Evolutionary conservation across 2,888 invertebrate genomes (phyloP).

Genomic region (Drosophila siamana): DNA sequence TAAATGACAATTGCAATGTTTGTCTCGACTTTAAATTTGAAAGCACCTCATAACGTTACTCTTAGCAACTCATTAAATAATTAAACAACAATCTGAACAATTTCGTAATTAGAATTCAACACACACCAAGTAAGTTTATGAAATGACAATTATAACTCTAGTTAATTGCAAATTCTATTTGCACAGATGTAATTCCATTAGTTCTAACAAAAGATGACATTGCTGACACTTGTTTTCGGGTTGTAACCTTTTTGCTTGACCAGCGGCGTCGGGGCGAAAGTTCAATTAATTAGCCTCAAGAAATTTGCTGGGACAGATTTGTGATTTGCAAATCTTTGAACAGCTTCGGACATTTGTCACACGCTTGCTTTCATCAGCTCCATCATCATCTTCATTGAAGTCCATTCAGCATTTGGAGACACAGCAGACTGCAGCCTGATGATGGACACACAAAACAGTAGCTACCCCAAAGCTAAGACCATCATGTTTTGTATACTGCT

Average conservation of each 20-base stretch:
- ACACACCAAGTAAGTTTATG: background rate
- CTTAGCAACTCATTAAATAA: background rate
- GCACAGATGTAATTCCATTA: slow-evolving; percentile 19
- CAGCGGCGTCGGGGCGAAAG: slow-evolving; percentile 24
- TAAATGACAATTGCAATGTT: too few species aligned
- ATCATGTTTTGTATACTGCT: slow-evolving; percentile 40
- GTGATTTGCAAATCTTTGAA: slow-evolving; percentile 54
- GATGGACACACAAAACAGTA: background rate
- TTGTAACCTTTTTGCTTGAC: slow-evolving; percentile 23
- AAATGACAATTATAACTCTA: slow-evolving; percentile 9
- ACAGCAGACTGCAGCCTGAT: slow-evolving; percentile 2
- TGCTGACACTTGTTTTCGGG: slow-evolving; percentile 16
- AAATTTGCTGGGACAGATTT: slow-evolving; percentile 53
- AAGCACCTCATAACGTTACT: too few species aligned
- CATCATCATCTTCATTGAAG: slow-evolving; percentile 30
- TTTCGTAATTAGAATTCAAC: background rate
- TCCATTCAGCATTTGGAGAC: slow-evolving; percentile 15
- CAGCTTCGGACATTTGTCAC: slow-evolving; percentile 69
- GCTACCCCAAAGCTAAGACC: slow-evolving; percentile 29
- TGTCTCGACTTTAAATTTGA: too few species aligned
- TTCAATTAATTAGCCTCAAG: slow-evolving; percentile 68
- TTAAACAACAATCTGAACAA: background rate
- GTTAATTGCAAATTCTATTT: slow-evolving; percentile 8
- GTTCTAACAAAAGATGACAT: slow-evolving; percentile 14
- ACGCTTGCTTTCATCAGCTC: slow-evolving; percentile 77